phyloP scores from a whole-genome alignment of 1,140 invertebrate species.

The Heliothis subflexa region DNA sequence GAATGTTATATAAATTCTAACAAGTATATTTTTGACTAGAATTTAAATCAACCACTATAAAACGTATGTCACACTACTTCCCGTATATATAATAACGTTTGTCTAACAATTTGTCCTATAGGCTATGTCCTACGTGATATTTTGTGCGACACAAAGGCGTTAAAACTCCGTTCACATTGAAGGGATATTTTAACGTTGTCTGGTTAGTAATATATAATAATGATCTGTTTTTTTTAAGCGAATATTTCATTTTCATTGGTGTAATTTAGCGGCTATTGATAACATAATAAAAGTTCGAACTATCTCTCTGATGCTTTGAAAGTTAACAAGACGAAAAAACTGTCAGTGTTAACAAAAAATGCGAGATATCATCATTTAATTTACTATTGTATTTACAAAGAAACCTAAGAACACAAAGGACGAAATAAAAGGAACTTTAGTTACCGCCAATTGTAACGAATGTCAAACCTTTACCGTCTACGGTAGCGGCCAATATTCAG shows the following conservation, averaged over 20 bases:
- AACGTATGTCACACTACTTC: conserved; percentile 1
- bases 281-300: too few relatives aligned
- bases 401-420: background rate
- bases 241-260: background rate
- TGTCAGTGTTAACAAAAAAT: background rate
- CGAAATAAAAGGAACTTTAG: conserved; percentile 1
- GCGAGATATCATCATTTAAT: background rate
- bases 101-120: conserved; percentile 11
- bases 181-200: background rate
- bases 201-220: background rate
- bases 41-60: conserved; percentile 9
- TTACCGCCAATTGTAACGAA: conserved; percentile 12
- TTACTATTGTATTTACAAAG: conserved; percentile 14
- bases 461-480: too few relatives aligned
- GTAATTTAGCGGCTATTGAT: background rate
- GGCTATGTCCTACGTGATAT: conserved; percentile 14
- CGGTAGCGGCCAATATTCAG: background rate
- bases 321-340: background rate
- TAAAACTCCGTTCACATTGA: conserved; percentile 8
- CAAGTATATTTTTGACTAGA: conserved; percentile 36
- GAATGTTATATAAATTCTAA: conserved; percentile 11
- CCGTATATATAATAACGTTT: background rate
- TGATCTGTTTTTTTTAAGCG: background rate
- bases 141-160: conserved; percentile 20
- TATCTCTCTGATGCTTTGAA: too few relatives aligned